Base-by-base conservation (phyloP, 1,140 invertebrate species). In the Potamilus streckersoni region DNA sequence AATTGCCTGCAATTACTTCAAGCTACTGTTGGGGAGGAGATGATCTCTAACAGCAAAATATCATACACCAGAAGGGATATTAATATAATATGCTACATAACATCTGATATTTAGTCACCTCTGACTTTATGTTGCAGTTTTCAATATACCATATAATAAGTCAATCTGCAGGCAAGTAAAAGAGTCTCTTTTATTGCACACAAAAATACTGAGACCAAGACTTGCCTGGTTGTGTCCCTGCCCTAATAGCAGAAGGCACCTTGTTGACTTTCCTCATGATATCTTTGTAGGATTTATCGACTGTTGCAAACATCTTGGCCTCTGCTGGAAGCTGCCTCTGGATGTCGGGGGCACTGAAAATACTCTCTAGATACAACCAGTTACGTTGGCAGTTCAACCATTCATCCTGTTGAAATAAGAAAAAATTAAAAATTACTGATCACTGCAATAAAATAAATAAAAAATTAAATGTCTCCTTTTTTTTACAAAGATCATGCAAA, bases 301-400 rank as follows among this genome's bases (percentile, higher is more conserved):
- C 95, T 76, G 93, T 91, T 31, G 93, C 91, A 85, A 97, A 97
- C 83, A 96, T 92, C 85, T 94, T 95, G 0, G 95, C 93, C 88
- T 97, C 96, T 64, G 93, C 92, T 0, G 96, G 95, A 64, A 97
- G 85, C 86, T 97, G 95, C 31, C 95, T 90, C 84, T 96, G 95
- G 79, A 97, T 96, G 83, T 96, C 95, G 1, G 95, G 94, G 2
- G 95, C 95, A 14, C 93, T 94, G 87, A 97, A 97, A 82, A 97
- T 96, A 8, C 94, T 94, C 87, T 97, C 95, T 70, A 97, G 88
- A 83, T 97, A 96, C 17, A 96, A 90, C 95, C 95, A 97, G 31
- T 93, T 94, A 80, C 94, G 93, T 87, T 97, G 95, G 82, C 95
- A 96, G 65, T 92, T 91, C 83, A 93, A 91, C 95, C 95, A 97